Conservation (phyloP, 2,888 invertebrate genomes). For the Eupsilia transversa region DNA sequence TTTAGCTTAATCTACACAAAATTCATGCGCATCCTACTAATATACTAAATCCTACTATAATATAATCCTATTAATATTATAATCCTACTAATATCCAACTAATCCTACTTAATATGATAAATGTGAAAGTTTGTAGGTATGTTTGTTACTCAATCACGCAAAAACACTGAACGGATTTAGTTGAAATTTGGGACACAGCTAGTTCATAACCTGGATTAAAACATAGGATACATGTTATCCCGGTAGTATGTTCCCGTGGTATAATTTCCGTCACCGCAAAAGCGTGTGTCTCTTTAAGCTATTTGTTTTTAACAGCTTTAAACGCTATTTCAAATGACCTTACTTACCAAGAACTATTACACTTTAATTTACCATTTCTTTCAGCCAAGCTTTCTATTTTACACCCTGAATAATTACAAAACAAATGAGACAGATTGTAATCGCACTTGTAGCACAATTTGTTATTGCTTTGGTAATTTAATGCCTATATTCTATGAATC, state of each 20-base stretch:
- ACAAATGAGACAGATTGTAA: slow-evolving; percentile 16
- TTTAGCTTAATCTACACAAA: neutral
- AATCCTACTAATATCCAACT: too few relatives aligned
- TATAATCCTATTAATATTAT: neutral
- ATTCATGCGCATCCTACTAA: neutral
- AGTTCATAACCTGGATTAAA: neutral
- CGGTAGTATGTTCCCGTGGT: neutral
- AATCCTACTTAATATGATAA: too few relatives aligned
- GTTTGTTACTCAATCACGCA: too few relatives aligned
- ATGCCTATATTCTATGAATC: neutral
- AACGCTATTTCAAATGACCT: neutral
- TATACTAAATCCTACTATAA: neutral
- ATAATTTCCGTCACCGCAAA: neutral
- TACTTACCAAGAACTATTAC: neutral
- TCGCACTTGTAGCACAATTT: neutral
- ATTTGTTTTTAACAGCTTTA: neutral
- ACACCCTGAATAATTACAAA: neutral
- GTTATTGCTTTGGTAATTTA: neutral
- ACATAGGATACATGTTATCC: neutral
- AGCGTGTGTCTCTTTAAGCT: neutral
- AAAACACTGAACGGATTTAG: too few relatives aligned
- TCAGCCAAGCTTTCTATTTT: neutral
- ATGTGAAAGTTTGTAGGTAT: too few relatives aligned
- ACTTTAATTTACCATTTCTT: slow-evolving; percentile 9
- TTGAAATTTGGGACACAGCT: neutral